phyloP scores from a whole-genome alignment of 2,113 vertebrate species.

The Paramormyrops kingsleyae region DNA sequence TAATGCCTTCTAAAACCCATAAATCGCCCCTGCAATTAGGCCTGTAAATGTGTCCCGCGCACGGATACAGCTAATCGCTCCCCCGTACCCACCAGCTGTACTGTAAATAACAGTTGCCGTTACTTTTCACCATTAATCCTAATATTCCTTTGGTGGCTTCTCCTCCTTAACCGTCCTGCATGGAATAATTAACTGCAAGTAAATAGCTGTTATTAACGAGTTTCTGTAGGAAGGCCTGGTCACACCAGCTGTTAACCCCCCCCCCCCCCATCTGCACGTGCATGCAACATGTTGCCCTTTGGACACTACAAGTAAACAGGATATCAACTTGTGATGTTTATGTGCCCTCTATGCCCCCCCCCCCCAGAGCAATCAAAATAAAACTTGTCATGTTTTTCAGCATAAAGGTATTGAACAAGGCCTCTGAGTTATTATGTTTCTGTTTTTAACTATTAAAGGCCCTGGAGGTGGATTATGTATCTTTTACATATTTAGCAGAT shows the following conservation, averaged over 20 bases:
- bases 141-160: neutral
- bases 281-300: slow-evolving; percentile 9
- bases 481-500: neutral
- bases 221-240: neutral
- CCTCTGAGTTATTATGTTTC: neutral
- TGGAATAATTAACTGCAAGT: slow-evolving; percentile 16
- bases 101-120: slow-evolving; percentile 21
- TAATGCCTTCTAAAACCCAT: slow-evolving; percentile 12
- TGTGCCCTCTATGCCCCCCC: neutral
- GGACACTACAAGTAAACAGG: neutral
- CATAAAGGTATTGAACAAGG: neutral
- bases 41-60: slow-evolving; percentile 1
- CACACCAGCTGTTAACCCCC: neutral
- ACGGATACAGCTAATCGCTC: neutral
- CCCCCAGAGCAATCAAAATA: neutral
- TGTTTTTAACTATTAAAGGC: neutral
- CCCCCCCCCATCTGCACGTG: neutral
- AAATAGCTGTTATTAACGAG: slow-evolving; percentile 13
- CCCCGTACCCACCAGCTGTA: slow-evolving; percentile 19
- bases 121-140: slow-evolving; percentile 14
- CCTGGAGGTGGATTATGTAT: neutral
- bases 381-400: neutral
- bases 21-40: slow-evolving; percentile 24
- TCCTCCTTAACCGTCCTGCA: neutral
- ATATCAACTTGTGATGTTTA: neutral